Evolutionary conservation across 37 sponge, comb jelly and placozoan genomes (phyloP), one percentile per base, ranked within the genome.

Genomic region (Axinella damicornis): DNA sequence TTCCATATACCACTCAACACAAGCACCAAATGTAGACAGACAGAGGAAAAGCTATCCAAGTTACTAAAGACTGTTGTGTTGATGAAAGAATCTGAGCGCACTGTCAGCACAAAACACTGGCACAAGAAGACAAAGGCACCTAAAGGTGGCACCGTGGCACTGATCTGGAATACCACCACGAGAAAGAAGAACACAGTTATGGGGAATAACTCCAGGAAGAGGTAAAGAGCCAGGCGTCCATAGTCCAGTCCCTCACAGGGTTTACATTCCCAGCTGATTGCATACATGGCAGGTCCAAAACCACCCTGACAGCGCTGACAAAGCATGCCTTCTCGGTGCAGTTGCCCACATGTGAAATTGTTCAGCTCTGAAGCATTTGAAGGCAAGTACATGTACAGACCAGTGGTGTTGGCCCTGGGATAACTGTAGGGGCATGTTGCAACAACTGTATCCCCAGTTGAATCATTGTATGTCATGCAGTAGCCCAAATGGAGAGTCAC

Each of bases 261-360:
- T 24, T 24, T 30, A 64, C 65, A 64, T 19, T 64, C 25, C 65
- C 21, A 28, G n/a, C 25, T 30, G n/a, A 13, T 24, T 12, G 65
- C 15, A 30, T 64, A 64, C 12, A 64, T 30, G 21, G 65, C 65
- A 64, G 65, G 65, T 21, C 65, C 65, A 64, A 28, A 19, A 28
- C 65, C 65, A 19, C n/a, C 65, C 21, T 28, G 21, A 19, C 65
- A 64, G 11, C n/a, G 11, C 25, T 30, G 28, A 19, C 65, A 64
- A 11, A 64, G 65, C 65, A 64, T 28, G 25, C 65, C 65, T 64
- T 64, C 25, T 64, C 65, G 21, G 65, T 64, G n/a, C n/a, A n/a
- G n/a, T n/a, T n/a, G n/a, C n/a, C n/a, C n/a, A n/a, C n/a, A n/a
- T n/a, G n/a, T n/a, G n/a, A n/a, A n/a, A n/a, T n/a, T n/a, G n/a